Conservation (phyloP, 2,113 vertebrate genomes). For the Turnix velox region DNA sequence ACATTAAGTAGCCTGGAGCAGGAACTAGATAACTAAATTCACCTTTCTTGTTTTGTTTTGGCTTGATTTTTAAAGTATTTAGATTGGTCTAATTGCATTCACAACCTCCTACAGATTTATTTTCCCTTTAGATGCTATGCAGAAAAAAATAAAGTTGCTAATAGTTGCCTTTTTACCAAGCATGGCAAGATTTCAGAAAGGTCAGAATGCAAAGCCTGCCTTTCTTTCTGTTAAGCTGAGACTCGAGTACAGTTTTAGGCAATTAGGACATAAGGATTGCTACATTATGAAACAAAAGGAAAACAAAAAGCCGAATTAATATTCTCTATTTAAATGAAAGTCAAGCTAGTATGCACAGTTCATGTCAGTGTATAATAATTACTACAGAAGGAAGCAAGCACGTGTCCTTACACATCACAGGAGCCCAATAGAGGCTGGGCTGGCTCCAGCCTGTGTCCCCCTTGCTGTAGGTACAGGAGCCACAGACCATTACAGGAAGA, state of each 20-base stretch:
- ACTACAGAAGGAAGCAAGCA: background rate
- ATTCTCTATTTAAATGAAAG: background rate
- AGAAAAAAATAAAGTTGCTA: background rate
- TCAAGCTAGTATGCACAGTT: background rate
- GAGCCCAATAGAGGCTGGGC: background rate
- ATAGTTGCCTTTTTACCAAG: background rate
- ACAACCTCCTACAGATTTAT: background rate
- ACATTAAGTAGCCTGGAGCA: background rate
- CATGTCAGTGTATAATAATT: background rate
- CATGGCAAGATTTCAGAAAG: background rate
- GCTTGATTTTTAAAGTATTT: background rate
- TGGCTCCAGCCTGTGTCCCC: fast-evolving
- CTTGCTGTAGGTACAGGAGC: background rate
- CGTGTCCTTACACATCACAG: background rate
- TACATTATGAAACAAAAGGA: background rate
- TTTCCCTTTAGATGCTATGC: background rate
- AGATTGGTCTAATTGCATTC: background rate
- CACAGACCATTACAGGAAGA: background rate
- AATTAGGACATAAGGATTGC: background rate
- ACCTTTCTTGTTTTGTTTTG: background rate
- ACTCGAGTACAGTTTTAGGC: background rate
- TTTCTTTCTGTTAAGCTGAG: background rate
- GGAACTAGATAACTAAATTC: background rate
- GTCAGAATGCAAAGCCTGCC: fast-evolving
- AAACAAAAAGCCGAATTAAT: background rate